These are phyloP conservation scores for Diachasmimorpha longicaudata DNA, from an alignment of 1,140 invertebrate genomes.

Conservation along the genomic window DNA sequence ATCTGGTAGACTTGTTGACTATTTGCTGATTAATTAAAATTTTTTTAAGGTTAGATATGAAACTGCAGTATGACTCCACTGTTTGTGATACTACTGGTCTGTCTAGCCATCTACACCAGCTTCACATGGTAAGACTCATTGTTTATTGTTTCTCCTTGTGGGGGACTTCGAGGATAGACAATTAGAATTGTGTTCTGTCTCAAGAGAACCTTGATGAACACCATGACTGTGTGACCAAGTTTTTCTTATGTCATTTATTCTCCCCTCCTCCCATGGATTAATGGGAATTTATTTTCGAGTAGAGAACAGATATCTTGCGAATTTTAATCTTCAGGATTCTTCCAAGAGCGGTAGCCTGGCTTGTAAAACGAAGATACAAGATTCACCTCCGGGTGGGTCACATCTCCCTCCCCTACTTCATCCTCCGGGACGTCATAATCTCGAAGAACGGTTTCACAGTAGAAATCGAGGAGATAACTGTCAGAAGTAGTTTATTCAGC, in stretches of 20 bases:
- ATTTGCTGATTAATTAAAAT: background rate
- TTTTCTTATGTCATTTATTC: too few relatives aligned
- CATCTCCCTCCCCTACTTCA: slow-evolving; percentile 72
- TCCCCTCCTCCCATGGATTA: too few relatives aligned
- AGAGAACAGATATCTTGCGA: too few relatives aligned
- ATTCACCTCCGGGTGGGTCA: slow-evolving; percentile 72
- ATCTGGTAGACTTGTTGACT: too few relatives aligned
- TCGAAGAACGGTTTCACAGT: slow-evolving; percentile 72
- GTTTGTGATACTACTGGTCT: slow-evolving; percentile 51
- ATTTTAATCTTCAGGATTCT: slow-evolving; percentile 67
- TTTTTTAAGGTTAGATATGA: slow-evolving; percentile 14
- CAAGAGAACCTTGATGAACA: too few relatives aligned
- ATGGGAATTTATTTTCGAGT: too few relatives aligned
- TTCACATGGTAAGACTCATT: slow-evolving; percentile 56
- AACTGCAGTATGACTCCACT: slow-evolving; percentile 46
- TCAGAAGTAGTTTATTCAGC: slow-evolving; percentile 88
- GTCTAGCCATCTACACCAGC: slow-evolving; percentile 53
- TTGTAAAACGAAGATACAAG: slow-evolving; percentile 71
- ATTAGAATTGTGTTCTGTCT: too few relatives aligned
- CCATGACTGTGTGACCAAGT: too few relatives aligned
- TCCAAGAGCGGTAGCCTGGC: slow-evolving; percentile 72
- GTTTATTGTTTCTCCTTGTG: background rate
- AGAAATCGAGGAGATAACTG: slow-evolving; percentile 86
- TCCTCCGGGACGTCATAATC: slow-evolving; percentile 70
- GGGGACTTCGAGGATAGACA: too few relatives aligned